These are phyloP conservation scores for Cercopithecus hamlyni DNA, from an alignment of 2,797 vertebrate species.

Conservation along the genomic window DNA sequence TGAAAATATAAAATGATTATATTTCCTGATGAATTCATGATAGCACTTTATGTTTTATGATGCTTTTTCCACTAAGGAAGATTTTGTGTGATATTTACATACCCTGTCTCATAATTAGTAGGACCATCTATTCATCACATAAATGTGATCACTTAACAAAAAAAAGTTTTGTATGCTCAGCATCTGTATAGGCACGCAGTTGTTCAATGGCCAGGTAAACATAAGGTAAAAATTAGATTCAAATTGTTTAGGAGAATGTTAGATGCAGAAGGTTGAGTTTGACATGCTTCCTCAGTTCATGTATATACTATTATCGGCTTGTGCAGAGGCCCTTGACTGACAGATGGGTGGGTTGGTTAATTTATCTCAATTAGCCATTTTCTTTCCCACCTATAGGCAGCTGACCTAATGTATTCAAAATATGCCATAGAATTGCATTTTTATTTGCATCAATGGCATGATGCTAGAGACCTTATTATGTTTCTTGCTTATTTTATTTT, in stretches of 20 bases:
- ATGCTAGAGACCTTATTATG: background rate
- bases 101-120: background rate
- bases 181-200: background rate
- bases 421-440: background rate
- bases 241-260: background rate
- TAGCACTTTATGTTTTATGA: background rate
- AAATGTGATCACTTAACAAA: slow-evolving; percentile 10
- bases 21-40: background rate
- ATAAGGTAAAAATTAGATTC: background rate
- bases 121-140: background rate
- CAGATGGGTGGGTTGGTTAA: background rate
- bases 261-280: background rate
- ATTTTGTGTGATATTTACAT: background rate
- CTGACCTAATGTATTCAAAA: slow-evolving; percentile 28
- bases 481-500: background rate
- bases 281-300: background rate
- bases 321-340: background rate
- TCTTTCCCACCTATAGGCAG: background rate
- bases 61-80: background rate
- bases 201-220: slow-evolving; percentile 2
- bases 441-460: background rate
- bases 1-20: slow-evolving; percentile 17
- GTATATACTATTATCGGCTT: background rate
- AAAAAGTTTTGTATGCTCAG: background rate
- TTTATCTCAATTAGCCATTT: background rate